Percentiles rank a stretch among this genome's conserved stretches.
Conservation (phyloP, 2,113 vertebrate genomes). For the Chinchilla lanigera region DNA sequence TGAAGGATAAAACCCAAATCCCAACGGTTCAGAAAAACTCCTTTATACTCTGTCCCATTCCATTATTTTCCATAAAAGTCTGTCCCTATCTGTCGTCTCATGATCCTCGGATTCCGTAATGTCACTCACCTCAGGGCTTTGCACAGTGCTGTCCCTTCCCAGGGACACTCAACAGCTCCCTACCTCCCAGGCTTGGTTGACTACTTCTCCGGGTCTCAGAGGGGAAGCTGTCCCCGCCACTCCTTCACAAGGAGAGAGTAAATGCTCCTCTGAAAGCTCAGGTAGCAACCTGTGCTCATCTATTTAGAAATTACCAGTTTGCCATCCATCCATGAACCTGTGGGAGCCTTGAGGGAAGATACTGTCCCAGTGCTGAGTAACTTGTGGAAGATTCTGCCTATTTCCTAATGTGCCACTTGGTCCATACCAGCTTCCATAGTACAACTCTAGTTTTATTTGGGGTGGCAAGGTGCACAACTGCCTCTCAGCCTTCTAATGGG, state of each 20-base stretch:
- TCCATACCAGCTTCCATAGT: not conserved
- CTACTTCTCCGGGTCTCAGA: not conserved
- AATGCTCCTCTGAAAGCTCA: not conserved
- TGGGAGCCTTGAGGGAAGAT: not conserved
- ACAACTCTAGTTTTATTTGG: not conserved
- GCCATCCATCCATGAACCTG: rapidly evolving
- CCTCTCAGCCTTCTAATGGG: not conserved
- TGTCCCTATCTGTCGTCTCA: not conserved
- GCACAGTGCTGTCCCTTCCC: too few species aligned
- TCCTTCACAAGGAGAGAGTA: not conserved
- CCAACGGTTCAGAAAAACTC: not conserved
- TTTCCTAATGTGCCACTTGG: rapidly evolving
- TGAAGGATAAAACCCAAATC: not conserved
- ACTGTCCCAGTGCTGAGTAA: rapidly evolving
- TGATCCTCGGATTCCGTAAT: not conserved
- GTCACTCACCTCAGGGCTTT: not conserved
- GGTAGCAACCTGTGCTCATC: too few species aligned
- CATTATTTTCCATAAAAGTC: not conserved
- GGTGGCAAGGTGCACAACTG: too few species aligned
- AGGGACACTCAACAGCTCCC: not conserved
- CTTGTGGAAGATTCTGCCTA: not conserved
- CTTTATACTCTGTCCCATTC: not conserved
- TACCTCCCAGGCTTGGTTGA: not conserved
- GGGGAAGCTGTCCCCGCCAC: not conserved
- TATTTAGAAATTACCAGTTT: not conserved